phyloP scores from a whole-genome alignment of 2,888 invertebrate genomes.

The Oligia strigilis region DNA sequence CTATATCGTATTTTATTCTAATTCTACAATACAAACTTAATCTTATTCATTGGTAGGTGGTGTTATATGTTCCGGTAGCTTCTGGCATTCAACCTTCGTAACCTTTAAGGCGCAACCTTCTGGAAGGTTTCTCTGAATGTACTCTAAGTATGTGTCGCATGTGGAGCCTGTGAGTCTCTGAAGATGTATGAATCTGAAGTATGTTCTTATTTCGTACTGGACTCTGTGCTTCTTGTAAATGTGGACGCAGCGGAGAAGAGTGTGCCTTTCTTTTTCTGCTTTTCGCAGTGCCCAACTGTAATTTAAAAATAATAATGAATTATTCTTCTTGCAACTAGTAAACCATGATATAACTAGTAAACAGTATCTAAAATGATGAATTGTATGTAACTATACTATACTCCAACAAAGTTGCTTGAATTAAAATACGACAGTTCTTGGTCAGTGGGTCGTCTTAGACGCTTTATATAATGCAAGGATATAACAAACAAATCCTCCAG shows the following conservation, averaged over 20 bases:
- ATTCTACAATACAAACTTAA: conserved; percentile 65
- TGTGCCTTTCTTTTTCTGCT: conserved; percentile 94
- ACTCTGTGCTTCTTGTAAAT: conserved; percentile 98
- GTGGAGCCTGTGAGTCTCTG: conserved; percentile 98
- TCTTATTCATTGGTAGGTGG: conserved; percentile 80
- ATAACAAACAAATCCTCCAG: neutral
- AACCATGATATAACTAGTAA: too few species aligned
- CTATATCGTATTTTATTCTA: conserved; percentile 67
- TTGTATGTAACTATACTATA: neutral
- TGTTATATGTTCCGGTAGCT: conserved; percentile 89
- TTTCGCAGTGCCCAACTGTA: conserved; percentile 94
- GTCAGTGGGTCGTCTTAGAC: too few species aligned
- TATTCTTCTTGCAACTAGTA: neutral
- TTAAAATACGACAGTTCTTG: neutral
- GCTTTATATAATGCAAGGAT: neutral
- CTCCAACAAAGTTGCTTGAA: neutral
- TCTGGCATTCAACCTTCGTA: conserved; percentile 93
- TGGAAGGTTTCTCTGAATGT: conserved; percentile 98
- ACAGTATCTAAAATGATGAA: neutral
- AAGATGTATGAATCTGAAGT: conserved; percentile 96
- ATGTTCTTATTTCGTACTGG: conserved; percentile 98
- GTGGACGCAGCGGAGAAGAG: conserved; percentile 96
- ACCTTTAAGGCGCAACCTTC: conserved; percentile 99
- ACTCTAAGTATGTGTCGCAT: conserved; percentile 98
- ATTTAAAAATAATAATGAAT: conserved; percentile 59